Conservation (phyloP, 2,797 vertebrate species). For the Apogon hyalosoma region DNA sequence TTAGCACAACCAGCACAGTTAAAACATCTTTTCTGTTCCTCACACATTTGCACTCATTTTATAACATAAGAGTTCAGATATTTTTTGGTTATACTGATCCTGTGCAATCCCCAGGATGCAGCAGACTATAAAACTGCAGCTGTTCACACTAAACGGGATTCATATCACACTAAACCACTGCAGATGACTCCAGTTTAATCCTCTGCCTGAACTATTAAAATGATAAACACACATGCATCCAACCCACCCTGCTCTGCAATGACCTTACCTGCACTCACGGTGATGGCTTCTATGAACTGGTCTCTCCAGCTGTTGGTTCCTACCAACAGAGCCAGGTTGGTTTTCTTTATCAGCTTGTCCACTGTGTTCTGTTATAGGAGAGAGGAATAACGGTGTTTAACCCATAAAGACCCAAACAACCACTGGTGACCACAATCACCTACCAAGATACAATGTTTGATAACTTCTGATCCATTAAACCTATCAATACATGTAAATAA, state of each 20-base stretch:
- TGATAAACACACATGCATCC: slow-evolving; percentile 1
- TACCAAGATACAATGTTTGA: no score
- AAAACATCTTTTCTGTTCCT: background rate
- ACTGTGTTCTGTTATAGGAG: slow-evolving; percentile 90
- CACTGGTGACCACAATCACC: no score
- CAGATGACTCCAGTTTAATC: slow-evolving; percentile 5
- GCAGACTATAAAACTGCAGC: slow-evolving; percentile 37
- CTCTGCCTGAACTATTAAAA: background rate
- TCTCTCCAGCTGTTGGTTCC: slow-evolving; percentile 99
- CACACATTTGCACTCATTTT: background rate
- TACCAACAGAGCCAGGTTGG: slow-evolving; percentile 97
- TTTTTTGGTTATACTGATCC: background rate
- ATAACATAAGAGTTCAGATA: slow-evolving; percentile 1
- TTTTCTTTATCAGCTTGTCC: slow-evolving; percentile 99
- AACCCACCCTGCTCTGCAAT: background rate
- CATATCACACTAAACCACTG: slow-evolving; percentile 3
- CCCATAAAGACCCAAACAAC: no score
- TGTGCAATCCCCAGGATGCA: background rate
- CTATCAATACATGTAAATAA: no score
- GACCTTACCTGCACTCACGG: slow-evolving; percentile 95
- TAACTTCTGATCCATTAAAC: no score
- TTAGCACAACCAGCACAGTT: background rate
- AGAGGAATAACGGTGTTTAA: background rate
- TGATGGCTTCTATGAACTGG: slow-evolving; percentile 99
- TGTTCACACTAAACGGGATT: slow-evolving; percentile 28